Base-by-base conservation (phyloP, 2,888 invertebrate genomes). In the Sarcophaga subvicina region DNA sequence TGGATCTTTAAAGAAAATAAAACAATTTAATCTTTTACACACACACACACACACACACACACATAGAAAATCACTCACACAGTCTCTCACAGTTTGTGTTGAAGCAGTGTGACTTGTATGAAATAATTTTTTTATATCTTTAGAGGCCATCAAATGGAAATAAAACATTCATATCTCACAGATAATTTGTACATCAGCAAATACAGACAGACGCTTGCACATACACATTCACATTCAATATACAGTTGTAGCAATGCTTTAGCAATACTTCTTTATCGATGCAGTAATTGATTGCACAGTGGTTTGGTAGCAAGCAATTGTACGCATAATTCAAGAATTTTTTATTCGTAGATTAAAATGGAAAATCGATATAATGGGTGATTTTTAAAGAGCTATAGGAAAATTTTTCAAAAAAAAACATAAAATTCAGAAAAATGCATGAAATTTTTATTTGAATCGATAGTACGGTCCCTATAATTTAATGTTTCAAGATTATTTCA, bases 141-240 rank as follows among this genome's bases (percentile, higher is more conserved):
- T 70, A 69, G 47, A 84, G 75, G 70, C 25, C 25, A 25, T 69
- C 54, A 80, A 73, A 78, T 64, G 67, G 12, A 71, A 59, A 77
- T 17, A 69, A 75, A 77, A 85, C 80, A 84, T 81, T 83, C 85
- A 3, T 14, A 89, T 71, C 89, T 91, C 90, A 90, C 91, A 91
- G 90, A 91, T 91, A 92, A 91, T 92, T 90, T 91, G 91, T 92
- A 91, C 89, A 90, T 91, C 90, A 91, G 90, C 91, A 89, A 89
- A 89, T 90, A 90, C 91, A 91, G 8, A 25, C 11, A 73, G 10
- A 73, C 20, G 47, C 12, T 1, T 20, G 0, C 20, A 66, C 64
- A 76, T 54, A 64, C 54, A 37, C 17, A 71, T 20, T 20, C 37
- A 17, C 63, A 11, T 14, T 49, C 62, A 70, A 14, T 10, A 47